Evolutionary conservation across 2,797 vertebrate species (phyloP).

Genomic region (Antrozous pallidus): DNA sequence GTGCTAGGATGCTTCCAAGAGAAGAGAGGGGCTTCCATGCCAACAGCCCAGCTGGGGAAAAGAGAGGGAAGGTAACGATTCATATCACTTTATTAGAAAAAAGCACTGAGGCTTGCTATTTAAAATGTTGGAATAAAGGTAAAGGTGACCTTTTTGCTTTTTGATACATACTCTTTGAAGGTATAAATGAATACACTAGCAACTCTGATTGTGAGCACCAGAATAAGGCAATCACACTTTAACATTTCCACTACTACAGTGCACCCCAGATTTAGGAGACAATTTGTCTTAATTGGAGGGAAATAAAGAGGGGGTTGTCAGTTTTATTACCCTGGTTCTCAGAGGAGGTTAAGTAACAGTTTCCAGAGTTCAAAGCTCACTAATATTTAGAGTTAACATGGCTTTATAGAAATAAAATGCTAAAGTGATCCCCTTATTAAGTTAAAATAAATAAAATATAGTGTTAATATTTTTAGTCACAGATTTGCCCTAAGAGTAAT

Average conservation of each 20-base stretch:
- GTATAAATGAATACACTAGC: neutral
- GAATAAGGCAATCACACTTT: neutral
- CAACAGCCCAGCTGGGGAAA: neutral
- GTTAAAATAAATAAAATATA: neutral
- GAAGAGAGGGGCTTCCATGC: neutral
- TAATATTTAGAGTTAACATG: neutral
- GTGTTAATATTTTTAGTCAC: neutral
- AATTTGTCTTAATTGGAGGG: neutral
- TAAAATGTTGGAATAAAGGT: neutral
- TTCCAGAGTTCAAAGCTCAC: neutral
- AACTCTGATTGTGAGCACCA: neutral
- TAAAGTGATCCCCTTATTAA: neutral
- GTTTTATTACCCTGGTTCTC: neutral
- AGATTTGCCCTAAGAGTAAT: conserved; percentile 2
- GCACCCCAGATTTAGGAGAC: neutral
- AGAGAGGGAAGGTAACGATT: neutral
- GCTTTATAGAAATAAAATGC: conserved; percentile 34
- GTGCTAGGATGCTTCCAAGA: neutral
- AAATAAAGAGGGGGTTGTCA: too few species aligned
- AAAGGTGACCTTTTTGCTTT: neutral
- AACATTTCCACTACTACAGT: neutral
- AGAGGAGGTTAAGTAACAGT: neutral
- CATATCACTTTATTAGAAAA: neutral
- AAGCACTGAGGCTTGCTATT: neutral
- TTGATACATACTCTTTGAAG: neutral